These are phyloP conservation scores for Plagiodera versicolora DNA, from an alignment of 2,888 invertebrate species.

Conservation along the genomic window DNA sequence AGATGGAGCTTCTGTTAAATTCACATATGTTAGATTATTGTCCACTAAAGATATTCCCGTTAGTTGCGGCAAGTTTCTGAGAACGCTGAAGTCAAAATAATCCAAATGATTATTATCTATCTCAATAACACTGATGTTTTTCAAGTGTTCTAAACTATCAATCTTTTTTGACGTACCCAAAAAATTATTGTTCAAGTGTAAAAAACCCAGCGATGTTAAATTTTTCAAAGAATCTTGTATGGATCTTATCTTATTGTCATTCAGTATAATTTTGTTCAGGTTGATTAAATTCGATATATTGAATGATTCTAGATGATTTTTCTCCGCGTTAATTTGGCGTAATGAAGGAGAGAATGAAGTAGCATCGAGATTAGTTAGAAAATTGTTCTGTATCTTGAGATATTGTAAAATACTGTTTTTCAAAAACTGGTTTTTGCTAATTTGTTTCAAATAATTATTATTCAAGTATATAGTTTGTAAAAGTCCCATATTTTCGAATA, in stretches of 20 bases:
- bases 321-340: conserved; percentile 13
- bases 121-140: conserved; percentile 18
- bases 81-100: conserved; percentile 8
- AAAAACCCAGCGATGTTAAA: conserved; percentile 9
- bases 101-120: conserved; percentile 20
- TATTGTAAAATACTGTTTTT: conserved; percentile 15
- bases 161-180: background rate
- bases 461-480: conserved; percentile 19
- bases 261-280: conserved; percentile 12
- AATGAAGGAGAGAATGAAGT: conserved; percentile 12
- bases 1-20: conserved; percentile 9
- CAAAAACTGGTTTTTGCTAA: conserved; percentile 8
- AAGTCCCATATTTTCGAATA: conserved; percentile 10
- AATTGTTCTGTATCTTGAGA: conserved; percentile 17
- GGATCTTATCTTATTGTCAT: conserved; percentile 18
- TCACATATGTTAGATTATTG: conserved; percentile 17
- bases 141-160: conserved; percentile 11
- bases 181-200: conserved; percentile 19
- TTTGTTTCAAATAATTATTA: conserved; percentile 17
- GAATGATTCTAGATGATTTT: conserved; percentile 18
- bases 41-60: conserved; percentile 18
- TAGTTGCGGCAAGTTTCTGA: conserved; percentile 12
- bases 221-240: conserved; percentile 15
- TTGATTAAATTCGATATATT: conserved; percentile 21
- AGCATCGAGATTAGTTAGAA: conserved; percentile 15